Percentiles rank a stretch among this genome's conserved stretches.
Conservation (phyloP, 2,113 vertebrate species). For the Leiothrix lutea region DNA sequence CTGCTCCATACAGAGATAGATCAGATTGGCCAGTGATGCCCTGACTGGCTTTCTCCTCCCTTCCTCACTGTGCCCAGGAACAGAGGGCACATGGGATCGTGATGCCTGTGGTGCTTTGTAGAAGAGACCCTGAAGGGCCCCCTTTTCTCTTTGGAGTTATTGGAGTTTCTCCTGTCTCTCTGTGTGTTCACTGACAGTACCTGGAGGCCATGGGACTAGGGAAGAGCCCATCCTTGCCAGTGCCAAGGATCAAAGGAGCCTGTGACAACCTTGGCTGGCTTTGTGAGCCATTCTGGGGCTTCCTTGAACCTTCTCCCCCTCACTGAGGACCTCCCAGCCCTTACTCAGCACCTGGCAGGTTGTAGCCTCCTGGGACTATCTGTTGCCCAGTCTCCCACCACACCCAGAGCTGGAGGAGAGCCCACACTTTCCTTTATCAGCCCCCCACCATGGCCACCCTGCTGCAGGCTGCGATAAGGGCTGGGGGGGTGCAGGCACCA, state of each 20-base stretch:
- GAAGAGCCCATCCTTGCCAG: not conserved
- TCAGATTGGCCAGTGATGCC: not conserved
- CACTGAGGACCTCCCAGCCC: not conserved
- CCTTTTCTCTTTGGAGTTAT: not conserved
- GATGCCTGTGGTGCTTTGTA: not conserved
- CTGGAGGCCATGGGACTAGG: not conserved
- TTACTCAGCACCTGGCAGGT: constrained; percentile 22
- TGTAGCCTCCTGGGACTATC: not conserved
- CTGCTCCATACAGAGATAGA: not conserved
- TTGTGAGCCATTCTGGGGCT: accelerated
- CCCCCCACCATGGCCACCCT: accelerated
- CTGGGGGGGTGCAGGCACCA: not conserved
- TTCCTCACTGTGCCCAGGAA: not conserved
- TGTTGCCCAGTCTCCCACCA: not conserved
- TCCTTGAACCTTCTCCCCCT: not conserved
- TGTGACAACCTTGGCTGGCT: not conserved
- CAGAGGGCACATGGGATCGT: accelerated
- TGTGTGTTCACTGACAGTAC: not conserved
- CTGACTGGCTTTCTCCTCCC: not conserved
- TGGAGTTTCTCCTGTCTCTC: not conserved
- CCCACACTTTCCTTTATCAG: not conserved
- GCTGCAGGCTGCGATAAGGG: not conserved
- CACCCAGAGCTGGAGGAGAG: constrained; percentile 34
- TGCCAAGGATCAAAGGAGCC: not conserved
- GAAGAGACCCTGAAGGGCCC: not conserved